A percentile compares a stretch with the other conserved stretches of the same genome.
Conservation (phyloP, 2,888 invertebrate genomes). For the Argyra leucocephala region DNA sequence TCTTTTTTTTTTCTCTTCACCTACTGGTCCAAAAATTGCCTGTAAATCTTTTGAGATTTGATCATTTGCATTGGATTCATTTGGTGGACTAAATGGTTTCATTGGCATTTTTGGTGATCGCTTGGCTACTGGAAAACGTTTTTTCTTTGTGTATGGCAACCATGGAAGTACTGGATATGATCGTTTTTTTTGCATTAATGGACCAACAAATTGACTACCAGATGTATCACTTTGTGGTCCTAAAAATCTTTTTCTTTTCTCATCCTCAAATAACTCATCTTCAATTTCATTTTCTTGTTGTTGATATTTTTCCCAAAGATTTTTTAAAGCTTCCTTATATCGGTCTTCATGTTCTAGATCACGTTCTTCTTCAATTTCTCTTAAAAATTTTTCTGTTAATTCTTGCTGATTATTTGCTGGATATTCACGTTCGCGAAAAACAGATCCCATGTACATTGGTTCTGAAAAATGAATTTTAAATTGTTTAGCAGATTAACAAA, state of each 20-base stretch:
- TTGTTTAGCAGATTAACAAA: no score
- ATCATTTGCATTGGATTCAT: slow-evolving; percentile 53
- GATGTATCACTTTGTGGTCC: slow-evolving; percentile 13
- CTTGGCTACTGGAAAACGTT: slow-evolving; percentile 59
- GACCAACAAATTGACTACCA: slow-evolving; percentile 23
- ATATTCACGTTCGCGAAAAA: slow-evolving; percentile 39
- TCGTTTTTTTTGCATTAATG: slow-evolving; percentile 39
- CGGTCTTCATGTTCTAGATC: slow-evolving; percentile 38
- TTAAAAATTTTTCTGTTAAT: slow-evolving; percentile 39
- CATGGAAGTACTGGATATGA: slow-evolving; percentile 41
- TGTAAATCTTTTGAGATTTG: slow-evolving; percentile 60
- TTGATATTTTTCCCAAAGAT: slow-evolving; percentile 41
- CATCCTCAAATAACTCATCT: slow-evolving; percentile 34
- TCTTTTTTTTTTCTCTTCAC: slow-evolving; percentile 49
- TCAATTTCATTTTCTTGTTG: slow-evolving; percentile 39
- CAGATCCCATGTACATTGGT: slow-evolving; percentile 26
- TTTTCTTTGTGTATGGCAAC: slow-evolving; percentile 43
- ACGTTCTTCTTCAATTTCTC: slow-evolving; percentile 40
- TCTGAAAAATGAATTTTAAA: slow-evolving; percentile 28
- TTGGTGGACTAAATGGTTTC: slow-evolving; percentile 31
- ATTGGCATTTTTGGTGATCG: slow-evolving; percentile 47
- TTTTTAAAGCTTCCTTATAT: slow-evolving; percentile 37
- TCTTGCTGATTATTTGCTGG: slow-evolving; percentile 30
- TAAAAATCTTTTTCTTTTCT: slow-evolving; percentile 30
- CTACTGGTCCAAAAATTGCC: slow-evolving; percentile 52